Evolutionary conservation across 2,797 vertebrate species (phyloP).

Genomic region (Pseudochaenichthys georgianus): DNA sequence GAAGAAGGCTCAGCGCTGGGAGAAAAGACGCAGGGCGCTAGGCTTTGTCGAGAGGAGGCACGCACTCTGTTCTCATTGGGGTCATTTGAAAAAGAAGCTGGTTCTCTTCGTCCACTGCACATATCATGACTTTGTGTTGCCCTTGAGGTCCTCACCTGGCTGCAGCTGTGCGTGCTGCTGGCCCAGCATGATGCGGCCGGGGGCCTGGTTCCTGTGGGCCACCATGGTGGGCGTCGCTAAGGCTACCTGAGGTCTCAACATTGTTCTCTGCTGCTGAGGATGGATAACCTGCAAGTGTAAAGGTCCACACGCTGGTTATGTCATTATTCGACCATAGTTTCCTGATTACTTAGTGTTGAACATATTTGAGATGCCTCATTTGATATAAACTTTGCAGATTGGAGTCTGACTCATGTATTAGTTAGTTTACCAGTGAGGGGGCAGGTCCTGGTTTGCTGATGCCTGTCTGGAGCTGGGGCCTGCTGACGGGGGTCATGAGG

Average conservation of each 20-base stretch:
- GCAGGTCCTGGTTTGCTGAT: conserved; percentile 90
- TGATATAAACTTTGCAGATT: neutral
- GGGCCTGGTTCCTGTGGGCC: conserved; percentile 89
- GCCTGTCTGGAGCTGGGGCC: conserved; percentile 90
- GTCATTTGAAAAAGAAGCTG: too few relatives aligned
- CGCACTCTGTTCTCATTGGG: too few relatives aligned
- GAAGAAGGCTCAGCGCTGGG: too few relatives aligned
- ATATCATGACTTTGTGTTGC: too few relatives aligned
- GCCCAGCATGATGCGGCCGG: conserved; percentile 91
- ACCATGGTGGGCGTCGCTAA: conserved; percentile 93
- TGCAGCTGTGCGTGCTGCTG: conserved; percentile 91
- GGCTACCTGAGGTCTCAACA: conserved; percentile 93
- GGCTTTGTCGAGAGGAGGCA: too few relatives aligned
- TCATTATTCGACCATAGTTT: neutral
- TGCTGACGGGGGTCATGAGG: conserved; percentile 84
- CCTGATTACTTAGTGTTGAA: neutral
- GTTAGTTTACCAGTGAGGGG: conserved; percentile 86
- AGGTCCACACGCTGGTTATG: neutral
- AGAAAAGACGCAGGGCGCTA: too few relatives aligned
- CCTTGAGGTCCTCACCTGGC: conserved; percentile 84
- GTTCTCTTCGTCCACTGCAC: too few relatives aligned
- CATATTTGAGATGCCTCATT: neutral
- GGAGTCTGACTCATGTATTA: neutral
- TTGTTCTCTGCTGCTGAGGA: conserved; percentile 88
- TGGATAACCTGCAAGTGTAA: conserved; percentile 87